Conservation (phyloP, 2,797 vertebrate genomes). For the Remorina albescens region DNA sequence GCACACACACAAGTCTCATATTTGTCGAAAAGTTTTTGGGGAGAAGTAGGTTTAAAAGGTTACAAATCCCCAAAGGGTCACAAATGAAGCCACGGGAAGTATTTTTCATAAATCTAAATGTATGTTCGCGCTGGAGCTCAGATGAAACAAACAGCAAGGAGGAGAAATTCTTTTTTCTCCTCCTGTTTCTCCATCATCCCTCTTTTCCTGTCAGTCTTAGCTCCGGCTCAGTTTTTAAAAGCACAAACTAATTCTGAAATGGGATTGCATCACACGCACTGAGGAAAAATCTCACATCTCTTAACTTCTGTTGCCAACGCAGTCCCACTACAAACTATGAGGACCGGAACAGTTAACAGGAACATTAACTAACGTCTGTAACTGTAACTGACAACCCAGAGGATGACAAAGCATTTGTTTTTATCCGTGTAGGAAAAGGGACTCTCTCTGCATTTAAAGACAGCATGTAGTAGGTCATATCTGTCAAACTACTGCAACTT, state of each 20-base stretch:
- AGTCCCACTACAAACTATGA: neutral
- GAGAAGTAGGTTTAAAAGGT: neutral
- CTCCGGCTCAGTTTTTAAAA: conserved; percentile 23
- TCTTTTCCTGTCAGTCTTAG: conserved; percentile 24
- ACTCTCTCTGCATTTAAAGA: neutral
- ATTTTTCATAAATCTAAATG: conserved; percentile 41
- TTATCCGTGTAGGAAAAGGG: neutral
- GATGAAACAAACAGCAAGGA: conserved; percentile 59
- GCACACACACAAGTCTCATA: neutral
- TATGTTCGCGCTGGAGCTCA: conserved; percentile 36
- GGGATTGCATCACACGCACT: conserved; percentile 41
- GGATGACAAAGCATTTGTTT: neutral
- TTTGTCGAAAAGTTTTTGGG: conserved; percentile 18
- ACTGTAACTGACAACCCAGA: neutral
- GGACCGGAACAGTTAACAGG: neutral
- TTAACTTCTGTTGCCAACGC: conserved; percentile 18
- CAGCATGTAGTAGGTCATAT: too few relatives aligned
- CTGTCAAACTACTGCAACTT: too few relatives aligned
- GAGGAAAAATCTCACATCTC: neutral
- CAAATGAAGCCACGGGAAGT: conserved; percentile 22
- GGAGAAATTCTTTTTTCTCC: conserved; percentile 13
- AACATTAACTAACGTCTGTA: neutral
- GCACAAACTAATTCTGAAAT: conserved; percentile 24
- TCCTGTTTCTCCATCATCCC: conserved; percentile 9
- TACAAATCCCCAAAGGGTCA: conserved; percentile 25